A percentile compares a stretch with the other conserved stretches of the same genome.
These are phyloP conservation scores for Brachionus sp. DNA, from an alignment of 1,140 invertebrate species.

Conservation along the genomic window DNA sequence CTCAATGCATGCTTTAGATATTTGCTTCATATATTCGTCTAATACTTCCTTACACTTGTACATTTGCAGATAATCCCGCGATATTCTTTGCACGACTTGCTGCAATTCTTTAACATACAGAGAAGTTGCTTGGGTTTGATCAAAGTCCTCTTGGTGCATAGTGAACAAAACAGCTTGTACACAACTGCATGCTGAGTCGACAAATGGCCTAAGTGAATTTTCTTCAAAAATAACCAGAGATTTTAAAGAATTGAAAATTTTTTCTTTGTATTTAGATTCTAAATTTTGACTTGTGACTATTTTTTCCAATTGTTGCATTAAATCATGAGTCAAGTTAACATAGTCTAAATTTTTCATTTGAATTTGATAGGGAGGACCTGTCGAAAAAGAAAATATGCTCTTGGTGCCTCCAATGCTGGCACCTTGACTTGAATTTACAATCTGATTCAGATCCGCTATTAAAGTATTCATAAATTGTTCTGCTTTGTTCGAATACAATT, in stretches of 20 bases:
- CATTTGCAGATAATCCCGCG: constrained; percentile 69
- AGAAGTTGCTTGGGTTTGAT: constrained; percentile 64
- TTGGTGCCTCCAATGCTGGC: constrained; percentile 38
- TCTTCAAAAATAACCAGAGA: constrained; percentile 44
- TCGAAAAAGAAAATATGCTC: constrained; percentile 40
- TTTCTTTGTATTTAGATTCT: not conserved
- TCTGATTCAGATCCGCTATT: not conserved
- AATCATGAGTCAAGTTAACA: constrained; percentile 15
- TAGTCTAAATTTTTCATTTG: constrained; percentile 29
- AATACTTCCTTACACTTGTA: constrained; percentile 71
- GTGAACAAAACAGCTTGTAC: constrained; percentile 83
- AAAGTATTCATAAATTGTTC: constrained; percentile 68
- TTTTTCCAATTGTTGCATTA: not conserved
- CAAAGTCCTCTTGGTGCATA: constrained; percentile 83
- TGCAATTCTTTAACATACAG: constrained; percentile 89
- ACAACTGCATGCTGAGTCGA: constrained; percentile 75
- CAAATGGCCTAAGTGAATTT: constrained; percentile 64
- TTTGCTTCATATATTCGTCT: constrained; percentile 61
- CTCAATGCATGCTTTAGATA: constrained; percentile 76
- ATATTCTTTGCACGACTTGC: constrained; percentile 75
- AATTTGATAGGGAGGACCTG: not conserved
- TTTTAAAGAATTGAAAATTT: not conserved
- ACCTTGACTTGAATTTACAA: not conserved
- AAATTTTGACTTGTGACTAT: not conserved
- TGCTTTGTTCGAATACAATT: constrained; percentile 73